Conservation (phyloP, 2,888 invertebrate species). For the Stratiomys singularior region DNA sequence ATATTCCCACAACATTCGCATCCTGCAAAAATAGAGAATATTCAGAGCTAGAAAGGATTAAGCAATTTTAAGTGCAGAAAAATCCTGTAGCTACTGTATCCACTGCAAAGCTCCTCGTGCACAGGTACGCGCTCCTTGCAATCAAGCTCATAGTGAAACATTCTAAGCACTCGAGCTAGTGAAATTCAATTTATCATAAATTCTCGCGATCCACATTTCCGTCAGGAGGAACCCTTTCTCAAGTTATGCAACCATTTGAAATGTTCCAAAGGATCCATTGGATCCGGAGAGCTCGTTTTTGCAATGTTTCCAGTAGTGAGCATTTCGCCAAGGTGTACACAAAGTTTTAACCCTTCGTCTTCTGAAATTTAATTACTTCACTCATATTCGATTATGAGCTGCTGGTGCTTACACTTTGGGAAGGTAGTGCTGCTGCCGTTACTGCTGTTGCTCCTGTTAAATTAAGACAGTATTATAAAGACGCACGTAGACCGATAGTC, state of each 20-base stretch:
- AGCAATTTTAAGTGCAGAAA: no score
- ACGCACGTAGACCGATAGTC: background rate
- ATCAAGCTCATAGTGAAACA: no score
- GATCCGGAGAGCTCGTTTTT: background rate
- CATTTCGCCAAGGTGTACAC: slow-evolving; percentile 7
- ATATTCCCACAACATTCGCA: no score
- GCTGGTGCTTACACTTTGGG: no score
- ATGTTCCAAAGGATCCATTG: background rate
- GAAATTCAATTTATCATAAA: slow-evolving; percentile 21
- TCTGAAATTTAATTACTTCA: slow-evolving; percentile 25
- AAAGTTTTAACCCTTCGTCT: slow-evolving; percentile 6
- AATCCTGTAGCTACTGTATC: no score
- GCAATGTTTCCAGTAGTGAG: background rate
- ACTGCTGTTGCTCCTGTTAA: background rate
- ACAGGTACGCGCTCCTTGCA: no score
- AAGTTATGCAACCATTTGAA: background rate
- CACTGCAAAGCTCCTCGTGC: no score
- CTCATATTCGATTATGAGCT: slow-evolving; percentile 20
- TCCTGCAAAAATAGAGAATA: no score
- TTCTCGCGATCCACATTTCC: background rate
- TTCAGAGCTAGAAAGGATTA: no score
- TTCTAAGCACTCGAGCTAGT: background rate
- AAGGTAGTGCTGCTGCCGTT: background rate
- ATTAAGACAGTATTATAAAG: background rate
- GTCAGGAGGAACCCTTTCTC: background rate